phyloP scores from a whole-genome alignment of 2,797 vertebrate genomes.

The Percopsis omiscomaycus region DNA sequence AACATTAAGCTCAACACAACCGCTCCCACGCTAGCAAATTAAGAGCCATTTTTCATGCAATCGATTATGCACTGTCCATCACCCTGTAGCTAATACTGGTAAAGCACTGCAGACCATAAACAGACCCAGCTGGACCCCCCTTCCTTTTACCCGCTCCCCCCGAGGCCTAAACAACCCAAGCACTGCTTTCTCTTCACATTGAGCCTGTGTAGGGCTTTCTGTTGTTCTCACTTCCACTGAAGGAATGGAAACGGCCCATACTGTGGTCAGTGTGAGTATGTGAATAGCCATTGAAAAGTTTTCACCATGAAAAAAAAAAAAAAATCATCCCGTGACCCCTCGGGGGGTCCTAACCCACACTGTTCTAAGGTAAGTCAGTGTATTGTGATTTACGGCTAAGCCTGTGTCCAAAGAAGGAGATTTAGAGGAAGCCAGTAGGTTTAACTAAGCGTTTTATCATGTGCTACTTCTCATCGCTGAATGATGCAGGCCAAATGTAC shows the following conservation, averaged over 20 bases:
- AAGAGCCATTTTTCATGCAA: constrained; percentile 48
- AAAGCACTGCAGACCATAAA: constrained; percentile 31
- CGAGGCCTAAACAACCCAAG: constrained; percentile 2
- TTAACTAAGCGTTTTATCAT: constrained; percentile 30
- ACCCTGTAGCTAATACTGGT: constrained; percentile 33
- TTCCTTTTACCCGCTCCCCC: neutral
- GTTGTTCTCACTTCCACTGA: constrained; percentile 30
- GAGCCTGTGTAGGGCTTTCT: constrained; percentile 48
- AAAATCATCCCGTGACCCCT: neutral
- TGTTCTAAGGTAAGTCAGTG: neutral
- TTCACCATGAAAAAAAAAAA: too few relatives aligned
- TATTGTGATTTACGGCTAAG: neutral
- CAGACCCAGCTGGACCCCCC: constrained; percentile 40
- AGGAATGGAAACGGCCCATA: constrained; percentile 37
- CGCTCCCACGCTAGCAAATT: constrained; percentile 12
- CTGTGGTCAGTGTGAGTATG: constrained; percentile 46
- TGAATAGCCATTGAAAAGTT: constrained; percentile 29
- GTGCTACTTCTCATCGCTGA: constrained; percentile 27
- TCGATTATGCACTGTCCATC: constrained; percentile 43
- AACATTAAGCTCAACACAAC: constrained; percentile 44
- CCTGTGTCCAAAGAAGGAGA: constrained; percentile 13
- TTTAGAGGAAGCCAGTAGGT: constrained; percentile 18
- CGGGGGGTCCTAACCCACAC: neutral
- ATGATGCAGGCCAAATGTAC: constrained; percentile 29
- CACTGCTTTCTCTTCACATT: constrained; percentile 32